Evolutionary conservation across 2,113 vertebrate genomes (phyloP).

Genomic region (Cathartes aura): DNA sequence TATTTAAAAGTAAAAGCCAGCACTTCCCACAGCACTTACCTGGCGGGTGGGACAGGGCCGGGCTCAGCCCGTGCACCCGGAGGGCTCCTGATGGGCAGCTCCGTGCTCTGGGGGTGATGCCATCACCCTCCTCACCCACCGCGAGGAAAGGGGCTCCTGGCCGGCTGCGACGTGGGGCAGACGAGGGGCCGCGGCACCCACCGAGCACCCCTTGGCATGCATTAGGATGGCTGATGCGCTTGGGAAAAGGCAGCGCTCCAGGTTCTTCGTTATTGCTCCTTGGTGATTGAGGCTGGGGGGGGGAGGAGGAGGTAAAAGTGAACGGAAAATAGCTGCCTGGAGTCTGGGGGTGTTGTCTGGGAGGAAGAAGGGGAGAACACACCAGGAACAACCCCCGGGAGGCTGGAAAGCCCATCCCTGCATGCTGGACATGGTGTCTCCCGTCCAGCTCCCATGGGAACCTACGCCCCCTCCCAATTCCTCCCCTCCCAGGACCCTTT

Average conservation of each 20-base stretch:
- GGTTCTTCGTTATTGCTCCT: background rate
- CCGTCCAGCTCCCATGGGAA: background rate
- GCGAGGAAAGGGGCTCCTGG: background rate
- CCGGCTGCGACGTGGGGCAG: background rate
- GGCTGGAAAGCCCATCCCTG: background rate
- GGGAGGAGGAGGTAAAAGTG: background rate
- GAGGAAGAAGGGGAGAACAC: background rate
- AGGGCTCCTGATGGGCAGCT: background rate
- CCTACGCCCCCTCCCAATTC: rapidly evolving
- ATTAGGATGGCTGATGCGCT: background rate
- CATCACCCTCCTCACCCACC: background rate
- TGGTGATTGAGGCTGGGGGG: background rate
- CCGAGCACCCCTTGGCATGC: background rate
- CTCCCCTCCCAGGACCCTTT: background rate
- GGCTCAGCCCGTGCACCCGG: background rate
- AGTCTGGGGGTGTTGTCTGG: background rate
- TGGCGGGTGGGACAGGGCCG: background rate
- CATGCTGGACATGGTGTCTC: rapidly evolving
- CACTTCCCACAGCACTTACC: background rate
- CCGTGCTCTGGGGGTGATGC: rapidly evolving
- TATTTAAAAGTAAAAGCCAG: background rate
- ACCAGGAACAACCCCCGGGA: rapidly evolving
- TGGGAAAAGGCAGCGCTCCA: background rate
- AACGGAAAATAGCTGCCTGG: background rate
- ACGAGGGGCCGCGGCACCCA: background rate